Percentiles rank a stretch among this genome's conserved stretches.
These are phyloP conservation scores for Spinus pinus DNA, from an alignment of 2,797 vertebrate genomes.

Conservation along the genomic window DNA sequence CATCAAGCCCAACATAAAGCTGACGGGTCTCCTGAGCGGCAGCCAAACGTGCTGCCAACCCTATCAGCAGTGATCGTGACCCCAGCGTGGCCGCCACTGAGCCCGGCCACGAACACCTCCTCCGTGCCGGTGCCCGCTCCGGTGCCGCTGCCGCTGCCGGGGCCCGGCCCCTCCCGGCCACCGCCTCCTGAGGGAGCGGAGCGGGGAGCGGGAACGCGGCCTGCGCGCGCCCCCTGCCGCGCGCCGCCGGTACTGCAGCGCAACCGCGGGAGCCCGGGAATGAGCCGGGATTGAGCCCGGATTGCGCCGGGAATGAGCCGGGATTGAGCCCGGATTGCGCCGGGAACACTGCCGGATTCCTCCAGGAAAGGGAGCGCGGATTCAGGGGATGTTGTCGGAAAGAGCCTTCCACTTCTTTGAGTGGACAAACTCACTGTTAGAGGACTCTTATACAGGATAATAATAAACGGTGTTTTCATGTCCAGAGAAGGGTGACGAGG, in stretches of 20 bases:
- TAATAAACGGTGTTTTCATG: background rate
- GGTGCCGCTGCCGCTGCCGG: too few relatives aligned
- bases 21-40: background rate
- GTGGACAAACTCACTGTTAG: background rate
- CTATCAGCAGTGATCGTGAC: rapidly evolving
- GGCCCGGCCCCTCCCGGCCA: background rate
- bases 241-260: background rate
- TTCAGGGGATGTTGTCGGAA: background rate
- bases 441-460: background rate
- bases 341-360: background rate
- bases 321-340: rapidly evolving
- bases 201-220: background rate
- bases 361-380: rapidly evolving
- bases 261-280: too few relatives aligned
- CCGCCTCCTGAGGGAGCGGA: background rate
- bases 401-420: too few relatives aligned
- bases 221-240: constrained; percentile 28
- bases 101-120: rapidly evolving
- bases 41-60: background rate
- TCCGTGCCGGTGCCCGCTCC: background rate
- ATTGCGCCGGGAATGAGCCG: too few relatives aligned
- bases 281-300: too few relatives aligned
- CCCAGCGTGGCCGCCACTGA: background rate
- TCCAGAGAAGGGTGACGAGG: background rate
- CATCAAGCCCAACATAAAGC: background rate